A percentile compares a stretch with the other conserved stretches of the same genome.
These are phyloP conservation scores for Sinelater perroti DNA, from an alignment of 2,888 invertebrate species.

Conservation along the genomic window DNA sequence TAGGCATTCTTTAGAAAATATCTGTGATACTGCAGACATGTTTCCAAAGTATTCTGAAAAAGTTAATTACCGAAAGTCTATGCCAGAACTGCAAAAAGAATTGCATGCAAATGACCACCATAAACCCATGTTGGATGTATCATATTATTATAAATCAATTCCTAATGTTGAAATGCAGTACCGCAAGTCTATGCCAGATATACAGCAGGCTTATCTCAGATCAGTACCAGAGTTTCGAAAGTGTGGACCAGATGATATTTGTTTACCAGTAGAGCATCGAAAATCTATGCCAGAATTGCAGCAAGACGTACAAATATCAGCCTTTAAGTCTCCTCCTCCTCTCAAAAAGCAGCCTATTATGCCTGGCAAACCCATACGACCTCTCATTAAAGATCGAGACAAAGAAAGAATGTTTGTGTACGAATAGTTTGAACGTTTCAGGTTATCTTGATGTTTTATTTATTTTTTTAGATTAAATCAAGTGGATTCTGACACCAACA, in stretches of 20 bases:
- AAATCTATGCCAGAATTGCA: constrained; percentile 58
- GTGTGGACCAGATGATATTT: constrained; percentile 34
- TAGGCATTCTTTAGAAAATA: constrained; percentile 57
- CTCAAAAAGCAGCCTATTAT: constrained; percentile 62
- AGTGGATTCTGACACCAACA: constrained; percentile 42
- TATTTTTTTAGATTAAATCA: constrained; percentile 39
- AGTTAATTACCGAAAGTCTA: constrained; percentile 37
- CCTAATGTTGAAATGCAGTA: constrained; percentile 47
- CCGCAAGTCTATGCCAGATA: constrained; percentile 57
- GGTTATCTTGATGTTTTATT: neutral
- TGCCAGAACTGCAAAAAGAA: constrained; percentile 40
- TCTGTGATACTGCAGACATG: constrained; percentile 50
- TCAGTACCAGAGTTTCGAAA: constrained; percentile 39
- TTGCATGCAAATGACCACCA: constrained; percentile 47
- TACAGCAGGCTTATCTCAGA: constrained; percentile 52
- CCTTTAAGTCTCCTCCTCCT: constrained; percentile 56
- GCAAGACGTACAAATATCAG: constrained; percentile 57
- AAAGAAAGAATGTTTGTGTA: constrained; percentile 42
- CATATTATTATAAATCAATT: constrained; percentile 35
- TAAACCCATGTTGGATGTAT: constrained; percentile 58
- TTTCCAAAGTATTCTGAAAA: constrained; percentile 40
- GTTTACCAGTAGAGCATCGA: constrained; percentile 53
- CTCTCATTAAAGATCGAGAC: constrained; percentile 46
- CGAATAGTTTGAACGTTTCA: constrained; percentile 16
- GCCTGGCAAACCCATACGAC: constrained; percentile 66